Conservation (phyloP, 2,113 vertebrate genomes). For the Sarotherodon lohbergeri region DNA sequence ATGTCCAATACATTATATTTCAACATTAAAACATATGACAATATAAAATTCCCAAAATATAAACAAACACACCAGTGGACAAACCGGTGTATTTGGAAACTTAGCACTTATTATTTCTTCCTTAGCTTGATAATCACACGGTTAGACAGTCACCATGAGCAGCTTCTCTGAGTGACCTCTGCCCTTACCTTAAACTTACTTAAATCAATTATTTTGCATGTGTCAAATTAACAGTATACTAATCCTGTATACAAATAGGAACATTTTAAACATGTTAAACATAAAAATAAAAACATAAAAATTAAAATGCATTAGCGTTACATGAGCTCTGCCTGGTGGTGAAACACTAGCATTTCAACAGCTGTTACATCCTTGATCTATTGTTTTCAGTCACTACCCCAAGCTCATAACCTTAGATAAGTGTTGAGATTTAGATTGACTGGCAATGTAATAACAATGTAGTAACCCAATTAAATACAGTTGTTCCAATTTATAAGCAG, state of each 20-base stretch:
- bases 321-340: neutral
- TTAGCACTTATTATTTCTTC: neutral
- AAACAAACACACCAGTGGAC: too few relatives aligned
- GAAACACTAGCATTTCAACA: neutral
- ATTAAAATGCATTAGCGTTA: neutral
- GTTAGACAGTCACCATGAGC: fast-evolving
- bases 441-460: neutral
- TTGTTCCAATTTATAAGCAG: neutral
- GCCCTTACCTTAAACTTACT: neutral
- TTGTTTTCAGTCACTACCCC: neutral
- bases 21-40: too few relatives aligned
- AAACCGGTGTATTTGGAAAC: neutral
- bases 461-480: neutral
- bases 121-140: neutral
- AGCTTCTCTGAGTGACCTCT: neutral
- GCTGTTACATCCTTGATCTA: neutral
- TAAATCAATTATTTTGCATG: neutral
- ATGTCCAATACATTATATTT: too few relatives aligned
- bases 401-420: neutral
- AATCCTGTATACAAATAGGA: neutral
- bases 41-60: too few relatives aligned
- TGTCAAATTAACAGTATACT: neutral
- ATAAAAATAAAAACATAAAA: neutral
- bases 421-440: fast-evolving
- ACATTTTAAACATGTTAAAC: neutral